A percentile compares a stretch with the other conserved stretches of the same genome.
Evolutionary conservation across 2,113 vertebrate species (phyloP).

Genomic region (Columbina picui): DNA sequence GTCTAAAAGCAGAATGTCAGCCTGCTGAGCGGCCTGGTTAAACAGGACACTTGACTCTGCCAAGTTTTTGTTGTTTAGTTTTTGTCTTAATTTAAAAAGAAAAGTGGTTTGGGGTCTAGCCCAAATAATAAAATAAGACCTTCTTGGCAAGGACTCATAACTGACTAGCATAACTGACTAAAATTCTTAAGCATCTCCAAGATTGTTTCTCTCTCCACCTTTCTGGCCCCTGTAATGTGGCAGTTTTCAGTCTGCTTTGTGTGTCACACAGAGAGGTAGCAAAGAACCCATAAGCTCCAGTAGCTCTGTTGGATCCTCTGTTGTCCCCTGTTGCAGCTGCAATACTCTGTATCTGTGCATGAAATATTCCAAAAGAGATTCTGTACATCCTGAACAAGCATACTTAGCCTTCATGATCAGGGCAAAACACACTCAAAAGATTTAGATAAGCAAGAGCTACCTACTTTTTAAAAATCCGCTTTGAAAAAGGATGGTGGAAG

Average conservation of each 20-base stretch:
- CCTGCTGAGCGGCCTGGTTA: neutral
- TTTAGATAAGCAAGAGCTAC: neutral
- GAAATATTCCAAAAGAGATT: neutral
- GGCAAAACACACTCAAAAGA: neutral
- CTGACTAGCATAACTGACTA: neutral
- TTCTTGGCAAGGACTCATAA: neutral
- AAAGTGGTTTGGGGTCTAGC: neutral
- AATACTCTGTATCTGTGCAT: neutral
- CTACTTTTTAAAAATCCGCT: neutral
- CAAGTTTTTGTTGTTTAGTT: neutral
- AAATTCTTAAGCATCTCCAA: neutral
- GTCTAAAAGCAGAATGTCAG: constrained; percentile 20
- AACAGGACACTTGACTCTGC: constrained; percentile 5
- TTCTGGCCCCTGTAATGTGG: neutral
- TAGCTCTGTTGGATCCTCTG: neutral
- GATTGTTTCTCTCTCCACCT: neutral
- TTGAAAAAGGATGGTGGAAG: neutral
- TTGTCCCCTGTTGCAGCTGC: neutral
- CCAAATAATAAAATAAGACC: constrained; percentile 27
- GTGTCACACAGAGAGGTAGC: neutral
- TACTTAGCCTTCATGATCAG: neutral
- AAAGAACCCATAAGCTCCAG: neutral
- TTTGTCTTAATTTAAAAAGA: neutral
- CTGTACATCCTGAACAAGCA: neutral
- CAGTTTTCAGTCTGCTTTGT: neutral